Evolutionary conservation across 2,113 vertebrate species (phyloP).

Genomic region (Desmodus rotundus): DNA sequence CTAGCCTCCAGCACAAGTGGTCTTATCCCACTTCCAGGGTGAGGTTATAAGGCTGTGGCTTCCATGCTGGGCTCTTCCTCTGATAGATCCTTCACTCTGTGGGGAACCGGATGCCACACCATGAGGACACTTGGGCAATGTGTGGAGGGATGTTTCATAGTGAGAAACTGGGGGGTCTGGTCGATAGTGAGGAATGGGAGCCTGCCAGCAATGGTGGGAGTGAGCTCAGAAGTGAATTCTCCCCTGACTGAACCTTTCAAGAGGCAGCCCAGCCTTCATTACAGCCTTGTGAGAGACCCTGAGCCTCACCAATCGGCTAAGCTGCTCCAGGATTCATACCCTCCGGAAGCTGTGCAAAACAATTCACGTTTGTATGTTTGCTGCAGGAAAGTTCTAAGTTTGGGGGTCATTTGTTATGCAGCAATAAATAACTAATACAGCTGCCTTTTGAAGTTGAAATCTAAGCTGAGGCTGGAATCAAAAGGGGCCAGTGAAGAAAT

Average conservation of each 20-base stretch:
- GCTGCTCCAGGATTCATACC: not conserved
- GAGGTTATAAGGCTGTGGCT: not conserved
- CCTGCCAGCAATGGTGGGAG: fast-evolving
- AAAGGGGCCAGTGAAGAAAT: not conserved
- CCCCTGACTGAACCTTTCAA: no score
- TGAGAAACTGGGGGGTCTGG: not conserved
- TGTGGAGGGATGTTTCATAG: fast-evolving
- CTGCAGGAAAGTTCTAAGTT: not conserved
- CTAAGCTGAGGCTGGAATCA: not conserved
- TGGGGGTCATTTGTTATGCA: not conserved
- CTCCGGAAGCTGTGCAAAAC: not conserved
- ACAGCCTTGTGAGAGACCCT: not conserved
- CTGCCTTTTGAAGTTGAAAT: not conserved
- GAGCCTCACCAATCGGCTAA: not conserved
- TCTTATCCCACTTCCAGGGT: not conserved
- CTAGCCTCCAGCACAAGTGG: not conserved
- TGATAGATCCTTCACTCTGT: not conserved
- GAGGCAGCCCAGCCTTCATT: not conserved
- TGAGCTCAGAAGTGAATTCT: not conserved
- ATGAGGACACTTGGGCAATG: not conserved
- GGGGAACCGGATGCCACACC: not conserved
- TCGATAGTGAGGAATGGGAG: not conserved
- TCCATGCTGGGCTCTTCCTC: not conserved
- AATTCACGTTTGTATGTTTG: not conserved
- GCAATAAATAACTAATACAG: not conserved